Conservation (phyloP, 2,797 vertebrate species). For the Allobates femoralis region DNA sequence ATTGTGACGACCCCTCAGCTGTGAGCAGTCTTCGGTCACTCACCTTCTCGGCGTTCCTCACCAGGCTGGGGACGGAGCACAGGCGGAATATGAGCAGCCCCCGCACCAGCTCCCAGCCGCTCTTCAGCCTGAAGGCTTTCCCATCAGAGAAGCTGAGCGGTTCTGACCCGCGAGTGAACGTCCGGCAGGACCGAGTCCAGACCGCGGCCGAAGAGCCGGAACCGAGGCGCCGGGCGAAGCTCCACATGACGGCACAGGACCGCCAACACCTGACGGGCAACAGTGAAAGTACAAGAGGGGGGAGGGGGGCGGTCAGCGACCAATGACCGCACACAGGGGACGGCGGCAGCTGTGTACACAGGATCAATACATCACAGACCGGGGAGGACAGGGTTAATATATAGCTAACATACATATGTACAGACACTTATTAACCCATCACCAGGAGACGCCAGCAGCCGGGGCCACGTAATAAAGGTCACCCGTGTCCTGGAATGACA, state of each 20-base stretch:
- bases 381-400: neutral
- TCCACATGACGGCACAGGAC: constrained; percentile 3
- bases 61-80: constrained; percentile 83
- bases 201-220: neutral
- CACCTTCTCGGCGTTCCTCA: constrained; percentile 84
- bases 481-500: neutral
- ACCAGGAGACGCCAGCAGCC: neutral
- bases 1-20: neutral
- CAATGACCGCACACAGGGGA: constrained; percentile 24
- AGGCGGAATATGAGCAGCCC: constrained; percentile 81
- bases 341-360: constrained; percentile 29
- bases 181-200: neutral
- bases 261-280: neutral
- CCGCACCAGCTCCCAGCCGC: constrained; percentile 78
- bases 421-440: constrained; percentile 17
- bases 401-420: neutral
- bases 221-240: neutral
- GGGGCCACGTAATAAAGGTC: neutral
- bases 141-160: constrained; percentile 77
- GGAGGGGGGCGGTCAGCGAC: neutral
- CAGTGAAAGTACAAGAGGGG: neutral
- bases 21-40: constrained; percentile 61
- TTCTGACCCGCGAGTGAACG: neutral
- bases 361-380: neutral
- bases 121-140: constrained; percentile 81